Percentiles rank a stretch among this genome's conserved stretches.
These are phyloP conservation scores for Linnaemya vulpina DNA, from an alignment of 2,888 invertebrate genomes.

Conservation along the genomic window DNA sequence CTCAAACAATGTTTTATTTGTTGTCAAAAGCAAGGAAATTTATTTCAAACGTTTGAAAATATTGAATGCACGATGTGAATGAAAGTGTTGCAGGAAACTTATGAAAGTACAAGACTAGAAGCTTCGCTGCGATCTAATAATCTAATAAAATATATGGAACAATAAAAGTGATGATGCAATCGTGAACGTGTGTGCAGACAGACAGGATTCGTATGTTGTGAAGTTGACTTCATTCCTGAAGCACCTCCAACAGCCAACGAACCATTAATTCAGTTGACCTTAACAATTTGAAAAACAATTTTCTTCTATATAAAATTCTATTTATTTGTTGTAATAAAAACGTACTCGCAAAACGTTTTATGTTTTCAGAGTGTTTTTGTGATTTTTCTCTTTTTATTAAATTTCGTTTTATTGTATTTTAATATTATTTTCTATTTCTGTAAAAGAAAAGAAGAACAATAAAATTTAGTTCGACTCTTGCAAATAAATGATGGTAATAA, in stretches of 20 bases:
- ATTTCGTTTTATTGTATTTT: constrained; percentile 19
- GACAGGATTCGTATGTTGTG: too few relatives aligned
- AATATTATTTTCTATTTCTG: neutral
- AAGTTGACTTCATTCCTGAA: too few relatives aligned
- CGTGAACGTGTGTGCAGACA: too few relatives aligned
- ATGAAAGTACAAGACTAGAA: too few relatives aligned
- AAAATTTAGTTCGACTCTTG: neutral
- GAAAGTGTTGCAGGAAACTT: too few relatives aligned
- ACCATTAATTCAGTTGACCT: neutral
- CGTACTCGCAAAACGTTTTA: constrained; percentile 16
- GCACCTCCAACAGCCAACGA: neutral
- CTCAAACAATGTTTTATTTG: too few relatives aligned
- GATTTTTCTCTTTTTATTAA: constrained; percentile 14
- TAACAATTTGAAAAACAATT: constrained; percentile 8
- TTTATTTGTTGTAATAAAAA: constrained; percentile 40
- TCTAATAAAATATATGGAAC: too few relatives aligned
- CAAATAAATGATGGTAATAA: neutral
- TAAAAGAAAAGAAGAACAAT: constrained; percentile 18
- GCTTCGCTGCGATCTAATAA: too few relatives aligned
- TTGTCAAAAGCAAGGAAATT: too few relatives aligned
- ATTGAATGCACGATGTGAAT: too few relatives aligned
- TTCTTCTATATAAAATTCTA: constrained; percentile 18
- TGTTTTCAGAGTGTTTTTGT: neutral
- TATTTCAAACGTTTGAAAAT: too few relatives aligned
- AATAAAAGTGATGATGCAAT: too few relatives aligned